Conservation (phyloP, 2,888 invertebrate species). For the Siphlonurus alternatus region DNA sequence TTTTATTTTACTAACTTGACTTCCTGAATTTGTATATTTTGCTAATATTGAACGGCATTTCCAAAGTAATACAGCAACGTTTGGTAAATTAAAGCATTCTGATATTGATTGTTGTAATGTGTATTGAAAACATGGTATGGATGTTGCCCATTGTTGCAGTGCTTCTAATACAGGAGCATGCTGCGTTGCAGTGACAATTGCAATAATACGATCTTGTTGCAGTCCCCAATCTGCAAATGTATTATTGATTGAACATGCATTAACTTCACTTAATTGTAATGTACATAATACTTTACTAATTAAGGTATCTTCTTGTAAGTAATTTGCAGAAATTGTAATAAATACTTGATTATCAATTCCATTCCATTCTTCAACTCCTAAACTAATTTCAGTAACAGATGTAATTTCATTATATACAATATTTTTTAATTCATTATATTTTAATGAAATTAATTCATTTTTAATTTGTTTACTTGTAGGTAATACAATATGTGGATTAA, state of each 20-base stretch:
- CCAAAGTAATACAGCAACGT: neutral
- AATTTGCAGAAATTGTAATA: slow-evolving; percentile 28
- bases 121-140: neutral
- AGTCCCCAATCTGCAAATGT: slow-evolving; percentile 28
- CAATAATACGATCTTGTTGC: slow-evolving; percentile 26
- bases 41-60: neutral
- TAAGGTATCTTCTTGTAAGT: slow-evolving; percentile 25
- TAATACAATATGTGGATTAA: neutral
- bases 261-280: slow-evolving; percentile 21
- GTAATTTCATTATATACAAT: neutral
- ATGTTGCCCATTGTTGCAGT: neutral
- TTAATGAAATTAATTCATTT: neutral
- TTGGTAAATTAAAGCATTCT: neutral
- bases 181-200: slow-evolving; percentile 25
- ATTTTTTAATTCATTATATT: neutral
- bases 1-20: slow-evolving; percentile 3
- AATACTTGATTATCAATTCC: slow-evolving; percentile 24
- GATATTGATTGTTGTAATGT: neutral
- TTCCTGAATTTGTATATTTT: neutral
- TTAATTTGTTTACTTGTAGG: neutral
- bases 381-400: slow-evolving; percentile 15
- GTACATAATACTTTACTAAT: slow-evolving; percentile 28
- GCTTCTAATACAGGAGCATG: neutral
- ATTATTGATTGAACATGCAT: slow-evolving; percentile 21
- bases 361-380: slow-evolving; percentile 30